Evolutionary conservation across 1,140 invertebrate genomes (phyloP), one percentile per base, ranked within the genome.

Genomic region (Conus betulinus): DNA sequence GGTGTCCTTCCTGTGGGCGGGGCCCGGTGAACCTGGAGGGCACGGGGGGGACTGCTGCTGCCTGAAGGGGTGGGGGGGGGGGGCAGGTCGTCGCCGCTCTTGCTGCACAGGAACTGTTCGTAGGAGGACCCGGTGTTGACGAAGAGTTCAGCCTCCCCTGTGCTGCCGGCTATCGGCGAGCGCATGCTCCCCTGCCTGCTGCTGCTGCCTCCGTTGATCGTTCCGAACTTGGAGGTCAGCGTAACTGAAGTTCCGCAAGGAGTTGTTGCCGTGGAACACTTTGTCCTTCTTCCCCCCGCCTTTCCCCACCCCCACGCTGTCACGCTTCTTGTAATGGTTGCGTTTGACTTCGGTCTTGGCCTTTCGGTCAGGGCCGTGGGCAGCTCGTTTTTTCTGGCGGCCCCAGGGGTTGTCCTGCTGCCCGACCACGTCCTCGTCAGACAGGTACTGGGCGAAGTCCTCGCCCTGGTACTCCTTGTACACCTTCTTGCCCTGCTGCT

Each of bases 221-320:
- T 90, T 53, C 88, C 88, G n/a, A 88, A 88, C 71, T 91, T 91
- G 39, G 90, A 88, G n/a, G 57, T 91, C 90, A n/a, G 90, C 90
- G 82, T 86, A 91, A 25, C 88, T 91, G 51, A 91, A 91, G 39
- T 87, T 84, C 20, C 90, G 51, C 20, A 91, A 76, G 39, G 87
- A 88, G 81, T 55, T 85, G 76, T 51, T 55, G 11, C 63, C 67
- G 10, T 17, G 20, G 86, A 51, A 71, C 8, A 23, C 53, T 57
- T n/a, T 83, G 6, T 81, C 79, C 79, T 53, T 81, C 17, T 81
- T 81, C 3, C 51, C 79, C n/a, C 85, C 55, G 84, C 76, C 82
- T 60, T 89, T 88, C 25, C 25, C 76, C 60, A 74, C 76, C 5
- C 25, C 25, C 8, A 39, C 39, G 5, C 71, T n/a, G 6, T 88